These are phyloP conservation scores for Eucera pruinosa DNA, from an alignment of 2,888 invertebrate genomes.

Conservation along the genomic window DNA sequence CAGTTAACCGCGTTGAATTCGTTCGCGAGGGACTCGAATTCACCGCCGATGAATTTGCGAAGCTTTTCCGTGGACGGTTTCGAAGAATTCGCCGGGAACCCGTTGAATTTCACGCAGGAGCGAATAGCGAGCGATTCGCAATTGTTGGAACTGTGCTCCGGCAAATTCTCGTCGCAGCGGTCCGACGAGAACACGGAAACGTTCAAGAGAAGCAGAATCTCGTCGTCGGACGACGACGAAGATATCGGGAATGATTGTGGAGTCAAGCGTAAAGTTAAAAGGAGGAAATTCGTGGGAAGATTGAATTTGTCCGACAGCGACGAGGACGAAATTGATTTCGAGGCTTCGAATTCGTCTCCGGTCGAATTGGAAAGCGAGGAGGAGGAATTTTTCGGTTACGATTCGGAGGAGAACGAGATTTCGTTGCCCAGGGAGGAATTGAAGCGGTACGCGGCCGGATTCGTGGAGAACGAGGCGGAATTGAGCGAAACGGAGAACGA, in stretches of 20 bases:
- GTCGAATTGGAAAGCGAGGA: constrained; percentile 79
- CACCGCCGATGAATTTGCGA: no score
- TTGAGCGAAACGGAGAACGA: constrained; percentile 96
- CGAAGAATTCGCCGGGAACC: constrained; percentile 62
- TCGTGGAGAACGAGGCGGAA: constrained; percentile 96
- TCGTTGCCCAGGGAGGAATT: constrained; percentile 78
- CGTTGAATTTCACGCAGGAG: constrained; percentile 79
- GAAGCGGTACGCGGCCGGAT: constrained; percentile 87
- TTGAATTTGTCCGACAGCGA: constrained; percentile 78
- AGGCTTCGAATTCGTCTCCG: no score
- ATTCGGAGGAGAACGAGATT: constrained; percentile 94
- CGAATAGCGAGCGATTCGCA: constrained; percentile 81
- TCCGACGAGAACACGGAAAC: no score
- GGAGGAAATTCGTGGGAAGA: constrained; percentile 71
- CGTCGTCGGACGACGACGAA: constrained; percentile 82
- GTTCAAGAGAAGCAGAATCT: constrained; percentile 71
- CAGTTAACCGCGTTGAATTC: no score
- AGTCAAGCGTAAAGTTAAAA: constrained; percentile 53
- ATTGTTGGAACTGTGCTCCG: constrained; percentile 86
- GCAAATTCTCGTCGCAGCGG: constrained; percentile 80
- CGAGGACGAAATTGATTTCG: constrained; percentile 80
- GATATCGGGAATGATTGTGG: constrained; percentile 66
- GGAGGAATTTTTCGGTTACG: constrained; percentile 86
- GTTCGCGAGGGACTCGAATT: no score
- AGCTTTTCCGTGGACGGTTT: no score